Base-by-base conservation (phyloP, 2,888 invertebrate species). In the Tenthredo scrophulariae region DNA sequence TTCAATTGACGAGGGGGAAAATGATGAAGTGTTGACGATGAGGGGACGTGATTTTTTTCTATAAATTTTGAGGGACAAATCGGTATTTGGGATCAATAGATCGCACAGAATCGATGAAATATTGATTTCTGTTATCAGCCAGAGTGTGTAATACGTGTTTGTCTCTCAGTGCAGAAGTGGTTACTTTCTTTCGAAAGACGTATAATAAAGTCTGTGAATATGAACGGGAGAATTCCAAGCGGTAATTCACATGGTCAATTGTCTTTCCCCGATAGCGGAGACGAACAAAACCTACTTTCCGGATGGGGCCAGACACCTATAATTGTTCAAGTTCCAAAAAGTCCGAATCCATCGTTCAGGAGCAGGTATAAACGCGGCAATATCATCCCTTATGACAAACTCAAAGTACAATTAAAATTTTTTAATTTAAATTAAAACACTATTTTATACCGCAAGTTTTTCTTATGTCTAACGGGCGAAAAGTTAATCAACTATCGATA, bases 281-380 rank as follows among this genome's bases (percentile, higher is more conserved):
- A 92, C 46, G 90, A 91, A 58, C 89, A 91, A 75, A 91, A 89
- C 72, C 87, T 92, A 0, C 85, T 92, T 50, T 86, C 89, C 4
- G 84, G 89, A 6, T 87, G 87, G 67, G 86, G 85, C 10, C 87
- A 88, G 9, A 87, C 87, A 26, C 90, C 91, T 18, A 87, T 91
- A 65, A 88, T 91, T 85, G 86, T 91, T 5, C 88, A 89, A 82
- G 70, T 87, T 22, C 80, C 90, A 4, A 91, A 88, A 86, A 91
- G 88, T 70, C 87, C 89, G 5, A 91, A 88, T 86, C 67, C 89
- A 15, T 91, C 91, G 6, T 86, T 91, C 33, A 88, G 90, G 86
- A 91, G 89, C 91, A 91, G 91, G 91, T 91, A 91, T 67, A 15
- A 13, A 67, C 65, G 4, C 29, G 65, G 5, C 0, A 18, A 33